Percentiles rank a stretch among this genome's conserved stretches.
Conservation (phyloP, 2,113 vertebrate species). For the Saimiri boliviensis region DNA sequence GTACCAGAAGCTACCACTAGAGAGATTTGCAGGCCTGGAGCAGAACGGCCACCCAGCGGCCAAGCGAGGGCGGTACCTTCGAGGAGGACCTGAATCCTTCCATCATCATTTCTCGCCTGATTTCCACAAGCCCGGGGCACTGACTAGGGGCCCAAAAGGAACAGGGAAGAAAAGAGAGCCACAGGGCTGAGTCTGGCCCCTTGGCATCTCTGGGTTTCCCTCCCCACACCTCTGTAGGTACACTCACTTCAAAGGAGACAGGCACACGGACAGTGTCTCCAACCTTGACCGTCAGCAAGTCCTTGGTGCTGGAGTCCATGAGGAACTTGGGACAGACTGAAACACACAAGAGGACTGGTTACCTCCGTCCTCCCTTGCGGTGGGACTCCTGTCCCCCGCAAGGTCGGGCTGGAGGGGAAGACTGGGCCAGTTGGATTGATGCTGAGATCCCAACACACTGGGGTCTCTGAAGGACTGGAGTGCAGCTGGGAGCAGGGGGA, state of each 20-base stretch:
- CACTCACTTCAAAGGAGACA: conserved; percentile 90
- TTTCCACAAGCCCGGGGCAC: not conserved
- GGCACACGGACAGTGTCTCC: conserved; percentile 88
- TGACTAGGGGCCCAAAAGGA: not conserved
- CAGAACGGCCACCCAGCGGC: not conserved
- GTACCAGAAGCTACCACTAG: not conserved
- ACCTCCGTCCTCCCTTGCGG: not conserved
- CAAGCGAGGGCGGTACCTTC: not conserved
- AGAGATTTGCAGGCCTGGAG: rapidly evolving
- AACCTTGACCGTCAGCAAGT: conserved; percentile 87
- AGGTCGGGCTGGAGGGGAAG: not conserved
- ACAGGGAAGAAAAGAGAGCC: too few species aligned
- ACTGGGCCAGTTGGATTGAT: not conserved
- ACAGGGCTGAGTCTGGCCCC: not conserved
- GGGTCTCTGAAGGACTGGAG: too few species aligned
- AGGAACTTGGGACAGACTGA: conserved; percentile 90
- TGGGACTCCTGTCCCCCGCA: not conserved
- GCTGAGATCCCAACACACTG: not conserved
- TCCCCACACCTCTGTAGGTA: rapidly evolving
- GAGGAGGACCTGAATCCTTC: not conserved
- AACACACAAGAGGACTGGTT: not conserved
- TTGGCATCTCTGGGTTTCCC: not conserved
- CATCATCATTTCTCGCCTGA: not conserved
- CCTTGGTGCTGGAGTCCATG: conserved; percentile 86
- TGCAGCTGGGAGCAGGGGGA: not conserved